A percentile compares a stretch with the other conserved stretches of the same genome.
These are phyloP conservation scores for Apaloderma vittatum DNA, from an alignment of 2,113 vertebrate genomes.

Conservation along the genomic window DNA sequence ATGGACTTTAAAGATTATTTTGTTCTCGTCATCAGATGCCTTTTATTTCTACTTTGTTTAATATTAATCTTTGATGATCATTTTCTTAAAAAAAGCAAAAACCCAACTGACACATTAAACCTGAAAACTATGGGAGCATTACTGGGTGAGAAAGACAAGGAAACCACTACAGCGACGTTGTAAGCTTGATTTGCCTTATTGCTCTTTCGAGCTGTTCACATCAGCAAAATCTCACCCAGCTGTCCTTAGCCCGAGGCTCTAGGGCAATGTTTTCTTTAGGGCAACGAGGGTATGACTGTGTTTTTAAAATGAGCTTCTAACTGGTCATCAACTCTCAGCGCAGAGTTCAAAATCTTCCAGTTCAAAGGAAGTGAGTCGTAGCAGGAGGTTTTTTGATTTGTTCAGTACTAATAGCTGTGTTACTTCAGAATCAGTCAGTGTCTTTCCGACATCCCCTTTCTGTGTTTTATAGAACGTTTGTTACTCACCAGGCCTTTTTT, in stretches of 20 bases:
- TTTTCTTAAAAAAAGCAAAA: background rate
- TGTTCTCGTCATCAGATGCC: background rate
- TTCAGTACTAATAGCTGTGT: background rate
- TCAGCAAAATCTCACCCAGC: background rate
- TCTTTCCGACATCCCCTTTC: background rate
- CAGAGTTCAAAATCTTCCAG: background rate
- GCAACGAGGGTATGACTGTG: background rate
- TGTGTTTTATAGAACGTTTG: background rate
- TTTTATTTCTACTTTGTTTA: background rate
- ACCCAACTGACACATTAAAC: background rate
- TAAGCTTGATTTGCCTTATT: background rate
- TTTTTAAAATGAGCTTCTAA: background rate
- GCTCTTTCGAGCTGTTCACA: background rate
- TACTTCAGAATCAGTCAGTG: background rate
- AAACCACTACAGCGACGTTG: background rate
- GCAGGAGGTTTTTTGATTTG: background rate
- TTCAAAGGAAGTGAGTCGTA: background rate
- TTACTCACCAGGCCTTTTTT: background rate
- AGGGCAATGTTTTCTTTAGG: background rate
- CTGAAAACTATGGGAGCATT: background rate
- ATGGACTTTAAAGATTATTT: background rate
- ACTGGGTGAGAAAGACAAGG: accelerated
- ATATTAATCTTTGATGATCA: background rate
- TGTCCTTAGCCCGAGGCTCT: background rate
- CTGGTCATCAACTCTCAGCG: background rate